phyloP scores from a whole-genome alignment of 2,797 vertebrate species.

The Pseudochirops corinnae region DNA sequence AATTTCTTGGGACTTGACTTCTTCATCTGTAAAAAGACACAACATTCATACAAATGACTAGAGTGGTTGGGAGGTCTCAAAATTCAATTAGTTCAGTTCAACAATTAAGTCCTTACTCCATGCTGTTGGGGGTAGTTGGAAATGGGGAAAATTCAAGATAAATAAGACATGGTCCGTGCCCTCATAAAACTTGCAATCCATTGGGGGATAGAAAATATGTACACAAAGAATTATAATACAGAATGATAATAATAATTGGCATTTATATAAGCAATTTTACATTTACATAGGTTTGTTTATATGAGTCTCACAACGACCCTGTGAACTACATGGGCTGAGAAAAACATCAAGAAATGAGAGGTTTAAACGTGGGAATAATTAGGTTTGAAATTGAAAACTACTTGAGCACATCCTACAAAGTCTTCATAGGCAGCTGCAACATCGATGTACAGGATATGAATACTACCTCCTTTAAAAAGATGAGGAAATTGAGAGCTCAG shows the following conservation, averaged over 20 bases:
- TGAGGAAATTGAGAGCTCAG: not conserved
- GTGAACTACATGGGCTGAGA: not conserved
- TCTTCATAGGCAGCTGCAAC: conserved; percentile 61
- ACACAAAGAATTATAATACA: not conserved
- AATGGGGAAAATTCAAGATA: not conserved
- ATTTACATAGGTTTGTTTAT: not conserved
- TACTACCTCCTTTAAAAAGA: not conserved
- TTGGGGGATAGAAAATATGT: not conserved
- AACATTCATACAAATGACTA: not conserved
- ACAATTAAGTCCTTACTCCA: not conserved
- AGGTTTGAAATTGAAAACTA: conserved; percentile 25
- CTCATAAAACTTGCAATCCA: not conserved
- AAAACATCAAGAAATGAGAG: not conserved
- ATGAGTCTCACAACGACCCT: conserved; percentile 13
- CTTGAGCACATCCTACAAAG: conserved; percentile 24
- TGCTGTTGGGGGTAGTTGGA: not conserved
- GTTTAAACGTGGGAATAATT: not conserved
- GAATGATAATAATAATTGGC: not conserved
- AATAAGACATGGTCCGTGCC: not conserved
- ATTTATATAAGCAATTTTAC: not conserved
- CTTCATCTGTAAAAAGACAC: conserved; percentile 14
- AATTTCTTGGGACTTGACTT: conserved; percentile 10
- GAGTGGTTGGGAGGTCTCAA: not conserved
- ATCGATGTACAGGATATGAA: conserved; percentile 48
- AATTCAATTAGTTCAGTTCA: not conserved